These are phyloP conservation scores for Drosophila triauraria DNA, from an alignment of 1,140 invertebrate genomes.

Conservation along the genomic window DNA sequence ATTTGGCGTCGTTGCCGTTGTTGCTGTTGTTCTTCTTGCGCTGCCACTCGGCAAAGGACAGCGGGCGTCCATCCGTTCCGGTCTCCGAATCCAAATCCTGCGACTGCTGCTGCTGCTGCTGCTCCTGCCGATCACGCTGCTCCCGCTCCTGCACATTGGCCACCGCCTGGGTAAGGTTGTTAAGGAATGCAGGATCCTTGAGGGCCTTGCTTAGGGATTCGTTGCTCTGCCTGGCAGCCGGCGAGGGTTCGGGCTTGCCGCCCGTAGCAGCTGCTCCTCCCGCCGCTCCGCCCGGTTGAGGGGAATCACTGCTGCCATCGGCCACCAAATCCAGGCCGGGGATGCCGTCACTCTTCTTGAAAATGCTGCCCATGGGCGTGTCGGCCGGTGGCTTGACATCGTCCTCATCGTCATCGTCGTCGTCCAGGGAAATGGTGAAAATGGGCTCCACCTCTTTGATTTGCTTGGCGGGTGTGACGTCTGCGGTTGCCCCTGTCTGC, in stretches of 20 bases:
- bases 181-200: constrained; percentile 73
- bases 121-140: constrained; percentile 20
- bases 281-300: constrained; percentile 3
- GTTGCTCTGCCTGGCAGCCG: constrained; percentile 4
- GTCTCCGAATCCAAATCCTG: constrained; percentile 6
- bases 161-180: constrained; percentile 67
- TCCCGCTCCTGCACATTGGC: constrained; percentile 66
- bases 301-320: background rate
- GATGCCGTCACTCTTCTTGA: constrained; percentile 86
- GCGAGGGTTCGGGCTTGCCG: background rate
- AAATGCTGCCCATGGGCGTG: constrained; percentile 69
- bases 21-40: constrained; percentile 68
- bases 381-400: background rate
- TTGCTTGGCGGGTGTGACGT: constrained; percentile 35
- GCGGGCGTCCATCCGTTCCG: constrained; percentile 3
- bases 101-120: constrained; percentile 1
- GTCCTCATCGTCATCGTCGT: constrained; percentile 57
- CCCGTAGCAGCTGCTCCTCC: background rate
- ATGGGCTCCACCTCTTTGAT: constrained; percentile 45
- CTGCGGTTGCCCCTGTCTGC: background rate
- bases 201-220: constrained; percentile 62
- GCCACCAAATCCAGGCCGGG: constrained; percentile 88
- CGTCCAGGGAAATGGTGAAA: constrained; percentile 63
- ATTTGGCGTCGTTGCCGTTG: constrained; percentile 3
- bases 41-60: constrained; percentile 76